Evolutionary conservation across 1,140 invertebrate species (phyloP).

Genomic region (Neodiprion lecontei): DNA sequence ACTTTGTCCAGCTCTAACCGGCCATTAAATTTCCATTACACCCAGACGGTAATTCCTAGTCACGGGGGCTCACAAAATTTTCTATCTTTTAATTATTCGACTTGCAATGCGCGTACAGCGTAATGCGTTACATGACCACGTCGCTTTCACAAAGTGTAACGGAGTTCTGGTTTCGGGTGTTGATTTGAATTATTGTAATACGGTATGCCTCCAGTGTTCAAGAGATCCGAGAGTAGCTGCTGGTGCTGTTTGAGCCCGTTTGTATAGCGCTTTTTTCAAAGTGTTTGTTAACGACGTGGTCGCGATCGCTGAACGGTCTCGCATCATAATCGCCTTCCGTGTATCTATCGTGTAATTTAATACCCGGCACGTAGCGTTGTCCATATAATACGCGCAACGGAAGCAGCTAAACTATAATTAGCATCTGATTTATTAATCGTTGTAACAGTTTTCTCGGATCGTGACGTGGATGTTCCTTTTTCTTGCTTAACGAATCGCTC

Average conservation of each 20-base stretch:
- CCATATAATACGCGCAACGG: no score
- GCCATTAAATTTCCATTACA: neutral
- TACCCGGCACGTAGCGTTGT: neutral
- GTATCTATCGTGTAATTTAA: neutral
- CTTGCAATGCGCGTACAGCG: no score
- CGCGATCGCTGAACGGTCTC: neutral
- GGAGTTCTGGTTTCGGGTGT: neutral
- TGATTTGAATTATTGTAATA: neutral
- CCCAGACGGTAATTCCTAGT: no score
- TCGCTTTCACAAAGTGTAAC: no score
- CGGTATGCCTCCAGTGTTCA: neutral
- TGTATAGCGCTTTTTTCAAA: neutral
- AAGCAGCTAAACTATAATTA: neutral
- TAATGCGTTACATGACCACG: no score
- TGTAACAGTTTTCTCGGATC: neutral
- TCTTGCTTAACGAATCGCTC: no score
- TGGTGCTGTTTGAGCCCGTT: neutral
- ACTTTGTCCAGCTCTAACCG: neutral
- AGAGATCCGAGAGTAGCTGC: neutral
- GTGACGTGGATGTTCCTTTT: no score
- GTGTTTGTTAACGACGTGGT: neutral
- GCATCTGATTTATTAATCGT: neutral
- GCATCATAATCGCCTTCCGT: conserved; percentile 4
- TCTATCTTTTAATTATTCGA: no score
- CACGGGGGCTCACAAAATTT: no score